Conservation (phyloP, 2,888 invertebrate species). For the Acleris literana region DNA sequence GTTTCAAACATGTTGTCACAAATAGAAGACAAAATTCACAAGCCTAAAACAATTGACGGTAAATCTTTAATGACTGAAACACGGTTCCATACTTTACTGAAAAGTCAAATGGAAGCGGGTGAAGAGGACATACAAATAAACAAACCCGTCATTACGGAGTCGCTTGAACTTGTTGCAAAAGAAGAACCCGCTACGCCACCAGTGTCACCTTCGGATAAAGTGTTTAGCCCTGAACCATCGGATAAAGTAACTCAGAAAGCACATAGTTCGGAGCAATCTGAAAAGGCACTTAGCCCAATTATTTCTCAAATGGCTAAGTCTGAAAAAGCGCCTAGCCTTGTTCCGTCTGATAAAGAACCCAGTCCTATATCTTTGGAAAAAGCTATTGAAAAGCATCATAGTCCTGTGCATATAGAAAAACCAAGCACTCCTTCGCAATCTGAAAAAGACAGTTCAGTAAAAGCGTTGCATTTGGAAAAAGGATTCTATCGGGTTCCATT, state of each 20-base stretch:
- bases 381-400: no score
- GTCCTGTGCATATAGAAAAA: no score
- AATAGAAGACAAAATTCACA: neutral
- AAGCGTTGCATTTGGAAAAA: neutral
- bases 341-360: conserved; percentile 14
- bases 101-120: no score
- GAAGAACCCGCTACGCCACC: neutral
- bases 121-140: neutral
- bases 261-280: conserved; percentile 27
- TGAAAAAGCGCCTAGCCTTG: neutral
- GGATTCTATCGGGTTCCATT: no score
- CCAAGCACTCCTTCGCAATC: no score
- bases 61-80: neutral
- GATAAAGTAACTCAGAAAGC: conserved; percentile 10
- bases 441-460: neutral
- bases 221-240: conserved; percentile 1
- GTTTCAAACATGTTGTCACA: neutral
- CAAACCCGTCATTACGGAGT: neutral
- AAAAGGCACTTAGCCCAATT: conserved; percentile 6
- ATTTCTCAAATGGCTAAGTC: conserved; percentile 11
- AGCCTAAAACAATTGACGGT: neutral
- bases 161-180: neutral
- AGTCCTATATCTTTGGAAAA: no score
- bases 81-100: no score
- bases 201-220: conserved; percentile 10